Base-by-base conservation (phyloP, 1,140 invertebrate species). In the Lysiphlebus fabarum region DNA sequence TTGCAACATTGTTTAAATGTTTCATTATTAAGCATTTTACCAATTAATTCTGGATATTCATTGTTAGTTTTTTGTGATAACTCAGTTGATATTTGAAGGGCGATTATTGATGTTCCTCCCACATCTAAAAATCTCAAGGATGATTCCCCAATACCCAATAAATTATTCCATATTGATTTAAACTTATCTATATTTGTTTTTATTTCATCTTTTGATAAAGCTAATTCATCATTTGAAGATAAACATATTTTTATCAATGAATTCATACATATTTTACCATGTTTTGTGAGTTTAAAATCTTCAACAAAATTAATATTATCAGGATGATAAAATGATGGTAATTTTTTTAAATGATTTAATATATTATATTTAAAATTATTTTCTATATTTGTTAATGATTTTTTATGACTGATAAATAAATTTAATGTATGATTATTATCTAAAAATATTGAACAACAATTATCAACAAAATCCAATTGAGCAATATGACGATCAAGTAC, bases 401-500 rank as follows among this genome's bases (percentile, higher is more conserved):
- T 53, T 6, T 59, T 57, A 45, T 44, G 54, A 58, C 33, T 14
- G 54, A 58, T 33, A 83, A 75, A 71, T 83, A 85, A 34, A 83
- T 63, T 45, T 83, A 70, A 14, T 86, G 81, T 78, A 45, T 79
- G 70, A 17, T 72, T 65, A 33, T 77, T 72, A 41, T 77, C 63
- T 82, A 85, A 33, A 84, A 59, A 57, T n/a, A 53, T 12, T 64
- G 81, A 79, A 33, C 74, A 68, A 68, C 81, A 84, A 59, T 77
- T 73, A 58, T 76, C 71, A 34, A 87, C 69, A 64, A 68, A 72
- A 42, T 73, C 68, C 66, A 78, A 73, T 62, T 75, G 69, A 65
- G 76, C 73, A 8, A 81, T 73, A 53, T 77, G 75, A 65, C 75
- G 70, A 76, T 90, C 85, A 48, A 92, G 82, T 51, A 80, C 70